Base-by-base conservation (phyloP, 2,888 invertebrate genomes). In the Eledona agricola region DNA sequence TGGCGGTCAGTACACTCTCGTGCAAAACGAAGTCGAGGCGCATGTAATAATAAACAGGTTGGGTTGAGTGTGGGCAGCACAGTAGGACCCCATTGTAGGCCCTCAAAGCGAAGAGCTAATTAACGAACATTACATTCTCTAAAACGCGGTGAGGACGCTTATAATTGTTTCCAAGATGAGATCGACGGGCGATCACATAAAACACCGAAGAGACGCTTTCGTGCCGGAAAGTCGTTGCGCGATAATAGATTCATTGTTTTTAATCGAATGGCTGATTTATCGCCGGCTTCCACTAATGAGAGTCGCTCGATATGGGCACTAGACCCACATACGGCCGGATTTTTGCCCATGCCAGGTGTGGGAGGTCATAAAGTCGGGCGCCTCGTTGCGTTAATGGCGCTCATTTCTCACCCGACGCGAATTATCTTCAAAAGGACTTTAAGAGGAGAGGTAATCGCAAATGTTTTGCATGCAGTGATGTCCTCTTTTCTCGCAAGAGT, bases 51-150 rank as follows among this genome's bases (percentile, higher is more conserved):
- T 40, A 35, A 35, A 46, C 46, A 35, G 38, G 37, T 49, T 49
- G 38, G 37, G 26, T 45, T 43, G 6, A 12, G 22, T 42, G 52
- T 50, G 55, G 58, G 58, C 40, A 52, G 58, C 59, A 29, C 59
- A 50, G 59, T 56, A 52, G 59, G 59, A 43, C 25, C 49, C 47
- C 40, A 32, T 26, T 31, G 35, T 11, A 25, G 26, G 46, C 45
- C 38, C 47, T 51, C 23, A 52, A 54, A 43, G 42, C 51, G 46
- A 59, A 59, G 59, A 57, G 45, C 59, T 57, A 59, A 59, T 59
- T 59, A 59, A 57, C 55, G 54, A 37, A 55, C 51, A 59, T 59
- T 57, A 59, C 59, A 56, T 58, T 57, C 53, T 45, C 50, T 16
- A 7, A 37, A 53, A 50, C 58, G 51, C 46, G 52, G 51, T 52